phyloP scores from a whole-genome alignment of 2,113 vertebrate genomes.

The Neolamprologus toae region DNA sequence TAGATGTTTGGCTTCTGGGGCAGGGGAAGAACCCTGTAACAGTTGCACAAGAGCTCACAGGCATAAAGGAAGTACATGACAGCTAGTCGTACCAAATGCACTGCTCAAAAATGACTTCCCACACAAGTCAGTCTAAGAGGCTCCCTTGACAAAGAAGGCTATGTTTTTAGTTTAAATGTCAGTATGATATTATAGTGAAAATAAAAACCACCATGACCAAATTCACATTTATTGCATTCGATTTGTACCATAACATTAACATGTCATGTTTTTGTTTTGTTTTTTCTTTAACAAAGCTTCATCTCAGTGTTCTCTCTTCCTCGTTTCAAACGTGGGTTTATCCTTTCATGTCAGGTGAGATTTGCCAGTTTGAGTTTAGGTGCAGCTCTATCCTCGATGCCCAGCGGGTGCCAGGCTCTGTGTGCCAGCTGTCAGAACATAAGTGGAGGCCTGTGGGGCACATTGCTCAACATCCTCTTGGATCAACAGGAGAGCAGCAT shows the following conservation, averaged over 20 bases:
- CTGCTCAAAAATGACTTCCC: slow-evolving; percentile 9
- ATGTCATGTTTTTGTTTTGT: background rate
- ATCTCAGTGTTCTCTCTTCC: background rate
- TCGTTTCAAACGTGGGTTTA: background rate
- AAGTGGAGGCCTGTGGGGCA: slow-evolving; percentile 95
- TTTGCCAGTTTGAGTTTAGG: slow-evolving; percentile 89
- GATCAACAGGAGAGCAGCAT: slow-evolving; percentile 90
- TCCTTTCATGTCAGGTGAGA: slow-evolving; percentile 76
- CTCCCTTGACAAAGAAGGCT: background rate
- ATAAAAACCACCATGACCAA: background rate
- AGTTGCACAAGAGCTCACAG: background rate
- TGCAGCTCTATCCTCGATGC: slow-evolving; percentile 82
- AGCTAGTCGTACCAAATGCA: background rate
- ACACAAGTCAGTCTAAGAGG: background rate
- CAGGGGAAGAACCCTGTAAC: background rate
- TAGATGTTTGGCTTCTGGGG: background rate
- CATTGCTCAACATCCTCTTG: slow-evolving; percentile 87
- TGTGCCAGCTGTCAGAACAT: slow-evolving; percentile 93
- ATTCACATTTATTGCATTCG: background rate
- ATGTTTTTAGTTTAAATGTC: background rate
- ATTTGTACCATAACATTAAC: background rate
- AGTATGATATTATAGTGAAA: background rate
- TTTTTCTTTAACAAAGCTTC: background rate
- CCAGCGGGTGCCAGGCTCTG: slow-evolving; percentile 82
- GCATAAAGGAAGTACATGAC: slow-evolving; percentile 11